These are phyloP conservation scores for Stomatorhinus walkeri DNA, from an alignment of 2,797 vertebrate species.

Conservation along the genomic window DNA sequence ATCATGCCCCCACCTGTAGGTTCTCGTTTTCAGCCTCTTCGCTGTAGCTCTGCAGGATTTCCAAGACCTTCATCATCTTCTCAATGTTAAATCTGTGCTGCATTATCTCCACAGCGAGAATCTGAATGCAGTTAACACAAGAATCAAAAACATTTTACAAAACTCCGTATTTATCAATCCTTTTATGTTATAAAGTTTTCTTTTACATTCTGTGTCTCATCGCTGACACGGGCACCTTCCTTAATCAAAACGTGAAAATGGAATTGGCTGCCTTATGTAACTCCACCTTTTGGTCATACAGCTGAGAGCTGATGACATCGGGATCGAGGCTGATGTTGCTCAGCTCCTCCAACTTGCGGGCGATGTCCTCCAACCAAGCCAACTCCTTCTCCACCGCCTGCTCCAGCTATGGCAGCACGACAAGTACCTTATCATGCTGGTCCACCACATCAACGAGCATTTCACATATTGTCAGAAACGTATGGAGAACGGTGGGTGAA, in stretches of 20 bases:
- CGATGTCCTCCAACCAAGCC: slow-evolving; percentile 53
- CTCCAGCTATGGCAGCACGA: slow-evolving; percentile 58
- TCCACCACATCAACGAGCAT: background rate
- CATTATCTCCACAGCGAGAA: slow-evolving; percentile 74
- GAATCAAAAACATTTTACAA: background rate
- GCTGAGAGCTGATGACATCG: slow-evolving; percentile 57
- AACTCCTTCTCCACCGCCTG: slow-evolving; percentile 68
- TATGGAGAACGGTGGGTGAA: background rate
- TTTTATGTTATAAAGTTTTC: background rate
- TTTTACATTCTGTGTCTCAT: background rate
- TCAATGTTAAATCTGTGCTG: slow-evolving; percentile 74
- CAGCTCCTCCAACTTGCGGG: slow-evolving; percentile 56
- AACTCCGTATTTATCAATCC: background rate
- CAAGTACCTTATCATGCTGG: background rate
- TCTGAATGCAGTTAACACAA: slow-evolving; percentile 45
- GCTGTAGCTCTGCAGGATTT: slow-evolving; percentile 60
- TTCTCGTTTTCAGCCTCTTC: slow-evolving; percentile 53
- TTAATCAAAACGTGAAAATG: background rate
- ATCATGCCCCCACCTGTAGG: slow-evolving; percentile 50
- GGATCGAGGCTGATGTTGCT: slow-evolving; percentile 58
- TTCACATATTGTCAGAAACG: background rate
- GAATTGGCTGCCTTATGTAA: background rate
- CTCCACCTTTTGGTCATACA: slow-evolving; percentile 75
- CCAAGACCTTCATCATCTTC: slow-evolving; percentile 65
- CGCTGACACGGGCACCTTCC: background rate